phyloP scores from a whole-genome alignment of 2,113 vertebrate species.

The Mastomys coucha region DNA sequence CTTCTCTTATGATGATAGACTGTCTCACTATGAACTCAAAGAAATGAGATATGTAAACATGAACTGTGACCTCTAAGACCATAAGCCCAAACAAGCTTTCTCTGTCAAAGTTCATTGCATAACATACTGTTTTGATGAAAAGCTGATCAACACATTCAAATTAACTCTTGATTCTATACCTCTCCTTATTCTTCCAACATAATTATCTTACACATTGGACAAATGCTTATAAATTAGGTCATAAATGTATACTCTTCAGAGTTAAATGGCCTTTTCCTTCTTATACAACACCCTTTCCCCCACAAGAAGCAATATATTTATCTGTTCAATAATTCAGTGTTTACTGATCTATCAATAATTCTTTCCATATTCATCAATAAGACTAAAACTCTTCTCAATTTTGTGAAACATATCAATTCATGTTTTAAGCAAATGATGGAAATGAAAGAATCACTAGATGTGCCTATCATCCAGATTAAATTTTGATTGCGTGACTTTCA shows the following conservation, averaged over 20 bases:
- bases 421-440: not conserved
- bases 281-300: not conserved
- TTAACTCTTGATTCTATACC: not conserved
- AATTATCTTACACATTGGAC: not conserved
- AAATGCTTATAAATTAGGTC: not conserved
- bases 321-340: constrained; percentile 1
- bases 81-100: not conserved
- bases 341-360: constrained; percentile 10
- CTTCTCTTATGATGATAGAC: not conserved
- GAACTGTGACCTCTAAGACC: not conserved
- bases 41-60: not conserved
- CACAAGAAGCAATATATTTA: not conserved
- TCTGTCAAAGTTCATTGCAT: not conserved
- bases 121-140: not conserved
- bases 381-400: not conserved
- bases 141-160: not conserved
- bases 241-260: not conserved
- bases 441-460: not conserved
- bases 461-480: not conserved
- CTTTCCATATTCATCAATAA: not conserved
- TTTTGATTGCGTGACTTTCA: not conserved
- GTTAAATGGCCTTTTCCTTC: not conserved
- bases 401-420: not conserved
- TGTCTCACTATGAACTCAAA: not conserved
- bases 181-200: not conserved